A percentile compares a stretch with the other conserved stretches of the same genome.
Evolutionary conservation across 2,113 vertebrate genomes (phyloP).

Genomic region (Bos indicus): DNA sequence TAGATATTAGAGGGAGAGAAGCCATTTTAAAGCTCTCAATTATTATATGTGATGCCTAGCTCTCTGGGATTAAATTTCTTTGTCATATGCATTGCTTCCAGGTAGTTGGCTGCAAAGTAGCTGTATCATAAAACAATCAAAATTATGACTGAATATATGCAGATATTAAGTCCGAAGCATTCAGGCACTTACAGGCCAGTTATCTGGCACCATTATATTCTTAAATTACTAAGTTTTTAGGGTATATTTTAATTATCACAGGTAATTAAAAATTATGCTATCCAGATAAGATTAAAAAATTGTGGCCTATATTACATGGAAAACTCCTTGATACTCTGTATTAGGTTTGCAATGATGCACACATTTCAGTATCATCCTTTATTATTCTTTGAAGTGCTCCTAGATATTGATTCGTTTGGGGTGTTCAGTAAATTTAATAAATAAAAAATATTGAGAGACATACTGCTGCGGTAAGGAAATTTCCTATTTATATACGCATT

Average conservation of each 20-base stretch:
- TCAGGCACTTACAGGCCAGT: background rate
- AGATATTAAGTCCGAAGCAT: background rate
- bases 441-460: slow-evolving; percentile 54
- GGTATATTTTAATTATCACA: background rate
- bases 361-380: slow-evolving; percentile 14
- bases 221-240: background rate
- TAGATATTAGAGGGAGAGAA: background rate
- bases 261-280: background rate
- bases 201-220: background rate
- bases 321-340: background rate
- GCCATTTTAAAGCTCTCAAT: background rate
- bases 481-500: slow-evolving; percentile 39
- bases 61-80: background rate
- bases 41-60: background rate
- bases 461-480: slow-evolving; percentile 54
- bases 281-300: background rate
- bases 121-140: slow-evolving; percentile 27
- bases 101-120: background rate
- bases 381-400: slow-evolving; percentile 27
- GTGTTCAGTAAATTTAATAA: slow-evolving; percentile 53
- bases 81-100: background rate
- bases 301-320: background rate
- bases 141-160: background rate
- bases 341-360: background rate
- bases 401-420: slow-evolving; percentile 48